Conservation (phyloP, 2,797 vertebrate species). For the Sorex maritimensis region DNA sequence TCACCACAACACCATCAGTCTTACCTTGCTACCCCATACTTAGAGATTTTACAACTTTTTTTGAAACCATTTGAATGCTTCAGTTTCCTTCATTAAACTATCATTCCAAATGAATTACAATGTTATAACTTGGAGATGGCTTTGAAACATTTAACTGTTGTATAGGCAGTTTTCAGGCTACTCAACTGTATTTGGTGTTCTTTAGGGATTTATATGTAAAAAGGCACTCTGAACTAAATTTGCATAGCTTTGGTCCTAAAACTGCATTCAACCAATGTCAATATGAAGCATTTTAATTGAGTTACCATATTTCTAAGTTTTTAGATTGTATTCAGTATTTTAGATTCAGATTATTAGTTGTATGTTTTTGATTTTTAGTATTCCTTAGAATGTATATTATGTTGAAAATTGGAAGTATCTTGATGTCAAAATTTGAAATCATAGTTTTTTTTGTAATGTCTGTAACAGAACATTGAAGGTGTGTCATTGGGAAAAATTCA, state of each 20-base stretch:
- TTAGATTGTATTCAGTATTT: constrained; percentile 24
- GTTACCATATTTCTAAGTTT: constrained; percentile 8
- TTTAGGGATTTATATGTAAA: neutral
- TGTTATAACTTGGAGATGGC: neutral
- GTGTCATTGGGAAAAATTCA: neutral
- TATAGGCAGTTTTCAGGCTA: neutral
- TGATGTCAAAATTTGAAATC: constrained; percentile 35
- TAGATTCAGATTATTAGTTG: too few relatives aligned
- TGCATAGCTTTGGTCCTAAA: constrained; percentile 12
- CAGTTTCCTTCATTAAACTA: constrained; percentile 27
- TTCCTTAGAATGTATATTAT: neutral
- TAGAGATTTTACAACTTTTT: constrained; percentile 8
- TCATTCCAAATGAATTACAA: neutral
- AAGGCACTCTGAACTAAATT: constrained; percentile 5
- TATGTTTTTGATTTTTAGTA: neutral
- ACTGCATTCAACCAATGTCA: neutral
- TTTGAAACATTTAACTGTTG: neutral
- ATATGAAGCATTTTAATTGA: neutral
- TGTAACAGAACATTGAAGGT: neutral
- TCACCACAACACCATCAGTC: neutral
- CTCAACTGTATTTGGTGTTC: neutral
- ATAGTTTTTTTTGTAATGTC: constrained; percentile 18
- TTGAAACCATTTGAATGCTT: constrained; percentile 19
- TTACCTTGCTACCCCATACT: neutral
- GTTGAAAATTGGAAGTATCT: constrained; percentile 30